Conservation (phyloP, 2,797 vertebrate species). For the Discoglossus pictus region DNA sequence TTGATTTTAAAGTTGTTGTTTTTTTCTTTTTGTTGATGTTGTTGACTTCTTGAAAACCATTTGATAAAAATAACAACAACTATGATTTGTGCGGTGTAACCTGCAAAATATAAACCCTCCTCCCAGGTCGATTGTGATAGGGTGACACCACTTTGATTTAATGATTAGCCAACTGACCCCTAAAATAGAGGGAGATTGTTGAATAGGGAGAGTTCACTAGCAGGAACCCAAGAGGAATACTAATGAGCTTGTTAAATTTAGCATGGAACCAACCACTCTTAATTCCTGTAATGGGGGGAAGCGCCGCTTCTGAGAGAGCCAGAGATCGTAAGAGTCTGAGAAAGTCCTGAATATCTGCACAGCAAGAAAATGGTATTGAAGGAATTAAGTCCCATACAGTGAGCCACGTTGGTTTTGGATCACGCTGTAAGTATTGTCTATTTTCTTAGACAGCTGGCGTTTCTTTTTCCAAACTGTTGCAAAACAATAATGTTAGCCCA, state of each 20-base stretch:
- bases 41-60: slow-evolving; percentile 66
- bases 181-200: slow-evolving; percentile 74
- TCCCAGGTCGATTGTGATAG: slow-evolving; percentile 74
- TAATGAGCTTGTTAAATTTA: slow-evolving; percentile 84
- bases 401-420: slow-evolving; percentile 62
- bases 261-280: slow-evolving; percentile 79
- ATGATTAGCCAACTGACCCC: slow-evolving; percentile 91
- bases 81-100: slow-evolving; percentile 86
- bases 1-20: slow-evolving; percentile 83
- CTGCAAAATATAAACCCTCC: slow-evolving; percentile 87
- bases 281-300: slow-evolving; percentile 80
- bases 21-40: slow-evolving; percentile 80
- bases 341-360: slow-evolving; percentile 61
- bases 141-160: slow-evolving; percentile 92
- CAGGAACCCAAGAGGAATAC: slow-evolving; percentile 74
- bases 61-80: slow-evolving; percentile 51
- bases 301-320: slow-evolving; percentile 60
- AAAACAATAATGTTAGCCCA: slow-evolving; percentile 13
- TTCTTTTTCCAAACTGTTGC: background rate
- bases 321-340: slow-evolving; percentile 44
- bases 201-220: slow-evolving; percentile 81
- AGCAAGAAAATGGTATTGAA: slow-evolving; percentile 65
- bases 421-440: slow-evolving; percentile 70
- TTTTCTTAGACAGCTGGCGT: slow-evolving; percentile 34
- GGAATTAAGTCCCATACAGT: slow-evolving; percentile 57